phyloP scores from a whole-genome alignment of 2,113 vertebrate genomes.

The Sinocyclocheilus anshuiensis region DNA sequence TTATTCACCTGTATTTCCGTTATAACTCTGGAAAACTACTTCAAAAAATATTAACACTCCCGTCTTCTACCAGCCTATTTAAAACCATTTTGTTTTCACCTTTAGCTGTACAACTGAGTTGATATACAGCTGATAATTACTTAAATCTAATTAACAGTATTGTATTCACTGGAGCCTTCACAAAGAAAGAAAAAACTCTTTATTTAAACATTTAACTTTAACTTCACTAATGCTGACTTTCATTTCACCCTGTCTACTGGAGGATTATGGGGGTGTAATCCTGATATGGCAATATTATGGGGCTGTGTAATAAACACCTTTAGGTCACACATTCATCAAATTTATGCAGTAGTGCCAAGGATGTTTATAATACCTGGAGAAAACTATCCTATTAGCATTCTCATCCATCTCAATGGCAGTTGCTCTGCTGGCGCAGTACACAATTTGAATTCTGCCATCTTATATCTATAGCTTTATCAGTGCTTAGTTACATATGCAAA shows the following conservation, averaged over 20 bases:
- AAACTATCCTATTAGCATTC: background rate
- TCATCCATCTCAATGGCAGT: background rate
- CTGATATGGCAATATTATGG: background rate
- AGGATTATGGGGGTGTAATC: background rate
- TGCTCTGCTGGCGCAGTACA: background rate
- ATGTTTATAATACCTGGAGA: background rate
- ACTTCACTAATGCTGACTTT: slow-evolving; percentile 14
- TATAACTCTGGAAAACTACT: background rate
- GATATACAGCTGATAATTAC: background rate
- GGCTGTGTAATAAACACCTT: background rate
- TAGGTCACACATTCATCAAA: slow-evolving; percentile 19
- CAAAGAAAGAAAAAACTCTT: background rate
- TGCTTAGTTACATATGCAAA: too few species aligned
- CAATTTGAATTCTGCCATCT: background rate
- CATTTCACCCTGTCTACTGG: background rate
- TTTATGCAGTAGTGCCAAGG: slow-evolving; percentile 2
- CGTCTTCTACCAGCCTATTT: background rate
- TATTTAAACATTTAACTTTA: slow-evolving; percentile 4
- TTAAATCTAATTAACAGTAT: background rate
- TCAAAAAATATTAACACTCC: background rate
- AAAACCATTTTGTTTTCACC: background rate
- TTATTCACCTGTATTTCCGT: background rate
- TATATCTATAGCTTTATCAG: too few species aligned
- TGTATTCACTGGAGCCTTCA: background rate
- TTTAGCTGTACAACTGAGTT: background rate